Percentiles rank a stretch among this genome's conserved stretches.
These are phyloP conservation scores for Falco novaeseelandiae DNA, from an alignment of 2,797 vertebrate genomes.

Conservation along the genomic window DNA sequence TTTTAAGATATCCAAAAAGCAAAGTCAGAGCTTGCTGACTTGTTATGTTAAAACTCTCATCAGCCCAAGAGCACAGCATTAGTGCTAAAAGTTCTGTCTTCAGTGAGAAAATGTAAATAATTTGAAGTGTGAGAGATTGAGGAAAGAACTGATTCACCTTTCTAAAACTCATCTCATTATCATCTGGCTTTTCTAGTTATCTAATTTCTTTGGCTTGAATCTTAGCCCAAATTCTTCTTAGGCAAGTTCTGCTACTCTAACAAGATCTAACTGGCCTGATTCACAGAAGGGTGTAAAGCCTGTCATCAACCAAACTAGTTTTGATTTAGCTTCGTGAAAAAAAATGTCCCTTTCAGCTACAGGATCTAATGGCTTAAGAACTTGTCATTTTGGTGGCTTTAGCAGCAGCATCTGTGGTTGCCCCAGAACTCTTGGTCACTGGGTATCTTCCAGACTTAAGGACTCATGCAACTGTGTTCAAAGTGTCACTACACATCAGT, in stretches of 20 bases:
- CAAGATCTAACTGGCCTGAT: constrained; percentile 21
- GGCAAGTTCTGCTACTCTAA: background rate
- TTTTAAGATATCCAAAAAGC: background rate
- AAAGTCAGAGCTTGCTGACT: background rate
- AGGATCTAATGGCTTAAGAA: background rate
- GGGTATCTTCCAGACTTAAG: background rate
- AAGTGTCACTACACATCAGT: background rate
- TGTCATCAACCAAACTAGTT: background rate
- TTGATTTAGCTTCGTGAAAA: background rate
- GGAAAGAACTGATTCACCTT: background rate
- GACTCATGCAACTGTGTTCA: background rate
- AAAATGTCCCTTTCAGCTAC: background rate
- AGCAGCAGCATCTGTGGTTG: background rate
- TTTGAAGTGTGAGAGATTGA: background rate
- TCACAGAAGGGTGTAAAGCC: background rate
- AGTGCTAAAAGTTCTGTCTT: background rate
- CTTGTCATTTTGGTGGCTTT: background rate
- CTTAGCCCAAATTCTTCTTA: background rate
- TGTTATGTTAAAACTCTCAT: background rate
- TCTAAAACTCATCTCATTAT: background rate
- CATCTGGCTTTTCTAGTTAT: background rate
- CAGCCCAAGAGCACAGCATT: background rate
- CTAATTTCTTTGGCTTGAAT: background rate
- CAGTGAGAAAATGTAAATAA: background rate
- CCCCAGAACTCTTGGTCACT: background rate